Evolutionary conservation across 92 coral and sea anemone genomes (phyloP), one percentile per base, ranked within the genome.

Genomic region (Zoanthus gigantus): DNA sequence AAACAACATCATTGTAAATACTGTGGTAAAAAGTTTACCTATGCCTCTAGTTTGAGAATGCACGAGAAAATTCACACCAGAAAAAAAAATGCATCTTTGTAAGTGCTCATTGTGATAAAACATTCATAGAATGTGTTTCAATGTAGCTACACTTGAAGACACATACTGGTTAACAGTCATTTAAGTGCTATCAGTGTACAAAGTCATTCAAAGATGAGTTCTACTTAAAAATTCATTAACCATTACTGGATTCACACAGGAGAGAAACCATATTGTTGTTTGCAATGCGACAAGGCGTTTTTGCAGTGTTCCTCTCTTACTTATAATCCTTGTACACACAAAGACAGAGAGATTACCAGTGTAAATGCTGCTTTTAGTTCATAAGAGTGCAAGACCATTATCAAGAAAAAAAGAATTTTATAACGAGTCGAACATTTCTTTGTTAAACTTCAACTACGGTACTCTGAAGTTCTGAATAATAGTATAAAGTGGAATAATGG

Each of bases 61-160:
- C 83, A 79, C 18, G 30, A 15, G 42, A 79, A 71, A 17, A 79
- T 44, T 34, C 83, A 79, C 72, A 60, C 83, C 1, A 71, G 83
- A 11, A 72, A 60, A 61, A 79, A 79, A 60, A 37, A 37, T 37
- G 42, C 57, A 52, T 5, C 15, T 57, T n/a, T 71, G 60, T 15
- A 58, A 37, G 83, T n/a, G 15, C 30, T 30, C 0, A 17, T 17
- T 42, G 83, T 58, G 60, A 45, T 44, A 74, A 23, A 54, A 13
- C 60, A 8, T 74, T 74, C 61, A 74, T 58, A 7, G 32, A 46
- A 9, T 60, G 42, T 32, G 7, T 74, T n/a, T 32, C 37, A 5
- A 9, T 74, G 9, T 31, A 57, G 9, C 0, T 47, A 16, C 83
- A 78, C 23, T 15, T 7, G 1, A 60, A 54, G 16, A 60, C 72